Percentiles rank a stretch among this genome's conserved stretches.
These are phyloP conservation scores for Acanthaster planci DNA, from an alignment of 35 echinoderm and acorn worm species.

Conservation along the genomic window DNA sequence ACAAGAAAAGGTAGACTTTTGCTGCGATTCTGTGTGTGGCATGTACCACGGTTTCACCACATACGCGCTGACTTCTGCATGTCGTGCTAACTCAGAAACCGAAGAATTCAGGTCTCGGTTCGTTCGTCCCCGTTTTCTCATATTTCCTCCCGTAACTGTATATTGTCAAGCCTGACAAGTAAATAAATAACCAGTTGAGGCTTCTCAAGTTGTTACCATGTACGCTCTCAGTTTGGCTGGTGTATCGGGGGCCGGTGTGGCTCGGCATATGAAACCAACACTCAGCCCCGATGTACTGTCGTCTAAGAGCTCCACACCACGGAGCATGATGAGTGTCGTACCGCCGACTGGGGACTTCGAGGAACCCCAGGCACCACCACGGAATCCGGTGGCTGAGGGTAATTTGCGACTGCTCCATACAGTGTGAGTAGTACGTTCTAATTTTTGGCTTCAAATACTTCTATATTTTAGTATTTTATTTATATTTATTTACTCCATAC, in stretches of 20 bases:
- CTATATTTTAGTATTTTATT: too few relatives aligned
- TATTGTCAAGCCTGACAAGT: neutral
- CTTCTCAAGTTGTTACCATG: constrained; percentile 1
- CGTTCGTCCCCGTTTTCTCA: neutral
- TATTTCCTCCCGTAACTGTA: neutral
- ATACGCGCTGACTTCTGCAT: neutral
- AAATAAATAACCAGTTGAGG: constrained; percentile 10
- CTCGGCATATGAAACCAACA: neutral
- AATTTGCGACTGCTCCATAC: constrained; percentile 37
- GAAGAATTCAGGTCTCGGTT: neutral
- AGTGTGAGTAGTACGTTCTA: constrained; percentile 34
- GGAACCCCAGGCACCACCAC: neutral
- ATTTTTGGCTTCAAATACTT: too few relatives aligned
- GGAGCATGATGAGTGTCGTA: constrained; percentile 48
- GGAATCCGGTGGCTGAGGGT: constrained; percentile 39
- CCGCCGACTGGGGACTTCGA: constrained; percentile 28
- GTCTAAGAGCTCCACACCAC: constrained; percentile 23
- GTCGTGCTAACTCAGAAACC: neutral
- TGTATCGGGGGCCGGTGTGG: constrained; percentile 57
- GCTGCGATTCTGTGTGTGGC: neutral
- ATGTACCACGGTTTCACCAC: neutral
- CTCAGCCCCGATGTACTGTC: neutral
- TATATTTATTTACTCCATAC: too few relatives aligned
- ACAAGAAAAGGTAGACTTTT: too few relatives aligned
- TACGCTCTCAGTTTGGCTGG: constrained; percentile 45